Percentiles rank a stretch among this genome's conserved stretches.
Evolutionary conservation across 2,888 invertebrate genomes (phyloP).

Genomic region (Pyrrhosoma nymphula): DNA sequence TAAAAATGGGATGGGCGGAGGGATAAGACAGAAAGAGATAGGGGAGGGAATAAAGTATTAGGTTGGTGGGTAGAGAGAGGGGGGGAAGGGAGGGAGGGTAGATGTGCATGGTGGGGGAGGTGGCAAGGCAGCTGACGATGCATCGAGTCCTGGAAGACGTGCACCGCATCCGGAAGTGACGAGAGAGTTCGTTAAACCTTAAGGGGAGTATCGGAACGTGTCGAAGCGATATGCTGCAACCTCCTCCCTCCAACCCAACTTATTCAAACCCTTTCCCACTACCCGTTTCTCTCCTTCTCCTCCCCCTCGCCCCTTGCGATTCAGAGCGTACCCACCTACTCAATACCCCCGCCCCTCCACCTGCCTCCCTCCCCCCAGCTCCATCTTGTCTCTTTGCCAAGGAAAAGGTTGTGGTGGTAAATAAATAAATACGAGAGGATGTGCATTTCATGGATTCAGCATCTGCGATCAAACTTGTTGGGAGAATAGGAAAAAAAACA

Average conservation of each 20-base stretch:
- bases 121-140: not conserved
- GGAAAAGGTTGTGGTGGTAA: not conserved
- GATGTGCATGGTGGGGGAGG: not conserved
- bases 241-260: too few species aligned
- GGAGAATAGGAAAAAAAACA: too few species aligned
- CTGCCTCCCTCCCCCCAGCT: too few species aligned
- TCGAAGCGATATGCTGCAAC: not conserved
- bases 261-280: not conserved
- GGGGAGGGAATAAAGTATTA: not conserved
- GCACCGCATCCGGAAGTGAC: conserved; percentile 54
- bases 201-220: not conserved
- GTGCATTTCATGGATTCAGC: too few species aligned
- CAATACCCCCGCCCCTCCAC: not conserved
- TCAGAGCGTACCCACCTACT: not conserved
- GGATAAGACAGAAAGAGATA: too few species aligned
- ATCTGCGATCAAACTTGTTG: too few species aligned
- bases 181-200: conserved; percentile 43
- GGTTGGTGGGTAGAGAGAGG: not conserved
- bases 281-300: not conserved
- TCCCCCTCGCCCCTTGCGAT: not conserved
- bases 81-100: not conserved
- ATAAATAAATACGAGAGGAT: not conserved
- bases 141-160: conserved; percentile 3
- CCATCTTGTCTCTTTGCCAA: not conserved
- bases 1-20: too few species aligned